Base-by-base conservation (phyloP, 92 coral and sea anemone species). In the Galaxea fascicularis region DNA sequence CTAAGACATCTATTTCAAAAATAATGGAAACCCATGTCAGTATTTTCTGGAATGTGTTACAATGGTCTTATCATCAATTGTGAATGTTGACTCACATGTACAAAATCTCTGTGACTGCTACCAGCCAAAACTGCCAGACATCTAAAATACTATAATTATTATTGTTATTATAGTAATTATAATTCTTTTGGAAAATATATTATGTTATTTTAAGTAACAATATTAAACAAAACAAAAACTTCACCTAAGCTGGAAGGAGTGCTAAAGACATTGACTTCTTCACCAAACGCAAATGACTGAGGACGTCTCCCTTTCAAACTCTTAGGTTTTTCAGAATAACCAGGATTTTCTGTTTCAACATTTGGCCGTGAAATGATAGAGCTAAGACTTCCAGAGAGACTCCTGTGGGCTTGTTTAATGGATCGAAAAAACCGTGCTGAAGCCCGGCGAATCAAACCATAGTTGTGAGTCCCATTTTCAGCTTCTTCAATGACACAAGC, bases 301-400 rank as follows among this genome's bases (percentile, higher is more conserved):
- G 95, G 98, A 41, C 95, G 89, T 47, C 87, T 86, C 13, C 67
- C 76, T 80, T 59, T 70, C 29, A 26, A 51, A 18, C 28, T 70
- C 1, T 57, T 58, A 10, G 86, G 9, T 35, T 31, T 86, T 86
- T 49, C 46, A 41, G 71, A 47, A 57, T 13, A 76, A 84, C 70
- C 65, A 35, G 31, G 52, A 21, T 47, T 54, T 63, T 79, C 71
- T 17, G 77, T 47, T 28, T 20, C 75, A 51, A 15, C 79, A 69
- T 20, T 66, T 52, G 71, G 77, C 65, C 46, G 47, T 12, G 56
- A 59, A 11, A 72, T 59, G 25, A 78, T 53, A 56, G 93, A 89
- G 0, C 92, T 92, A 46, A 94, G 82, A 57, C 98, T 94, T 85
- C 95, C 92, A 57, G 98, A 89, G 22, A 94, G 22, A 64, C 90